Conservation (phyloP, 2,113 vertebrate genomes). For the Callipepla squamata region DNA sequence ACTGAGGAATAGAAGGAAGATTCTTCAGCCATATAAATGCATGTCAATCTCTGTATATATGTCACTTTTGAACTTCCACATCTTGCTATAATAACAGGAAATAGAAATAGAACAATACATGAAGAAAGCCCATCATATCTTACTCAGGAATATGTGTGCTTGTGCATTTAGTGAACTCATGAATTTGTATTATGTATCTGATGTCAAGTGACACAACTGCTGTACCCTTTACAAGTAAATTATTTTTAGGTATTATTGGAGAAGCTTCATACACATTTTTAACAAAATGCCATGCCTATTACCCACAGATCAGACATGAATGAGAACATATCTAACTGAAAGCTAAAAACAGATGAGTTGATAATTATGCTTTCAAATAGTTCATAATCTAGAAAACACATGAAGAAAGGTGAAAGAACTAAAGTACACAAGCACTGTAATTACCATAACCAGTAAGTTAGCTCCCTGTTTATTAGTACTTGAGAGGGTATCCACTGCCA, state of each 20-base stretch:
- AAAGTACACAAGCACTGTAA: background rate
- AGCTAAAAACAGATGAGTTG: background rate
- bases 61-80: background rate
- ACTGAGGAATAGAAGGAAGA: background rate
- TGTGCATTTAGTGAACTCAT: background rate
- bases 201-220: background rate
- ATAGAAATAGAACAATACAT: background rate
- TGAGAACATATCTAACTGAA: background rate
- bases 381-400: background rate
- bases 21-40: background rate
- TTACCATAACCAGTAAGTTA: background rate
- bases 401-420: background rate
- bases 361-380: background rate
- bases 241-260: background rate
- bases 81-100: background rate
- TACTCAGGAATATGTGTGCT: background rate
- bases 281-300: background rate
- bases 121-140: background rate
- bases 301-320: background rate
- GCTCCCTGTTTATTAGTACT: background rate
- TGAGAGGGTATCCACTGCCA: background rate
- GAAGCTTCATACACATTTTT: background rate
- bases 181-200: background rate
- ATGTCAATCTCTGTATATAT: background rate
- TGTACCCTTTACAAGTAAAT: background rate